These are phyloP conservation scores for Urechis unicinctus DNA, from an alignment of 2,888 invertebrate species.

Conservation along the genomic window DNA sequence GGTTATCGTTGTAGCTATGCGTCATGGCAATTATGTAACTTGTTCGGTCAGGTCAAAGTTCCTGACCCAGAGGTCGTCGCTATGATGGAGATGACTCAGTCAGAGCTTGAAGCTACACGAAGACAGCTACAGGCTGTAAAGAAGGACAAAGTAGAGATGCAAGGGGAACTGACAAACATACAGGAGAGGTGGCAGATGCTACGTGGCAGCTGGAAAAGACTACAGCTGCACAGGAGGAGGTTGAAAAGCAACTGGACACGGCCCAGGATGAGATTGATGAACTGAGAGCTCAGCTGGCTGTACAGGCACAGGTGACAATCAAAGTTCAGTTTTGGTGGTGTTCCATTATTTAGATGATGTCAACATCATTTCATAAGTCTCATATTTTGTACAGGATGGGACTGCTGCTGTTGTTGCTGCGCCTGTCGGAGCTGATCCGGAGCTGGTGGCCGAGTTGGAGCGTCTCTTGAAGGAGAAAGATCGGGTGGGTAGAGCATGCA, in stretches of 20 bases:
- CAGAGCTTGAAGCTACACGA: conserved; percentile 20
- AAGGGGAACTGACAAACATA: background rate
- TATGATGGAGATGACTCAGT: conserved; percentile 28
- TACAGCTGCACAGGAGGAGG: background rate
- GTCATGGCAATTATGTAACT: background rate
- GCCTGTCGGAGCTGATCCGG: background rate
- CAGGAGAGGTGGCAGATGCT: background rate
- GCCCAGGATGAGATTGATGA: background rate
- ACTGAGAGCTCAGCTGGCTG: background rate
- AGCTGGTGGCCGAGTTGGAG: background rate
- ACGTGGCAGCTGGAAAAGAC: background rate
- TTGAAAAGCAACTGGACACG: background rate
- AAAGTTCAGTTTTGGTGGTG: too few relatives aligned
- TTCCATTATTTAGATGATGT: too few relatives aligned
- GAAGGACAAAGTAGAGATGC: background rate
- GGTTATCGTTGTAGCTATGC: background rate
- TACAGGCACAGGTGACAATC: too few relatives aligned
- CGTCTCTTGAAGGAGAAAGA: background rate
- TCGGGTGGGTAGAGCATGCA: too few relatives aligned
- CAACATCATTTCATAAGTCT: too few relatives aligned
- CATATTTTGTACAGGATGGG: too few relatives aligned
- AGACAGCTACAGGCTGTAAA: conserved; percentile 8
- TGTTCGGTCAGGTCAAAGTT: conserved; percentile 41
- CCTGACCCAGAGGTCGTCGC: conserved; percentile 33
- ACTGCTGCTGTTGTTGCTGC: too few relatives aligned